phyloP scores from a whole-genome alignment of 2,888 invertebrate species.

The Drosophila mettleri region DNA sequence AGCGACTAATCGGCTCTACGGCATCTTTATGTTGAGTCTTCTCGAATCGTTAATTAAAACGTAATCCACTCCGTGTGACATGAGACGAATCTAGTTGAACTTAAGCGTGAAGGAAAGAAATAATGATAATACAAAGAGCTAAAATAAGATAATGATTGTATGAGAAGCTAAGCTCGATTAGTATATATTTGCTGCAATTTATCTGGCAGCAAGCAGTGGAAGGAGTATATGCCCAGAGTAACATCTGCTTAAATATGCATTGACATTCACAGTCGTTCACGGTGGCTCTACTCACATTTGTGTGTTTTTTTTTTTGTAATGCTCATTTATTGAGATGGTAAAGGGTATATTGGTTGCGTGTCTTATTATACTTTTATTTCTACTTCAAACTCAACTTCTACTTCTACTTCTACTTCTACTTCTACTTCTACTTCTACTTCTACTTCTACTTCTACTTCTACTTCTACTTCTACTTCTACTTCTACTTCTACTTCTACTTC shows the following conservation, averaged over 20 bases:
- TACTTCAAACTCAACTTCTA: not conserved
- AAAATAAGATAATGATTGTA: constrained; percentile 6
- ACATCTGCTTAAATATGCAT: constrained; percentile 46
- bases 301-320: too few species aligned
- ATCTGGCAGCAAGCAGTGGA: not conserved
- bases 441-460: constrained; percentile 1
- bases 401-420: not conserved
- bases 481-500: constrained; percentile 4
- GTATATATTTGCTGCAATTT: constrained; percentile 2
- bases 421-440: not conserved
- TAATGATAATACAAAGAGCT: not conserved
- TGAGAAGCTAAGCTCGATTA: constrained; percentile 5
- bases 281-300: constrained; percentile 25
- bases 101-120: not conserved
- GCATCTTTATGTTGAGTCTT: not conserved
- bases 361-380: not conserved
- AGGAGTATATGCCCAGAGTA: not conserved
- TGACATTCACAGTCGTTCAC: constrained; percentile 24
- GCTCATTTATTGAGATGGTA: not conserved
- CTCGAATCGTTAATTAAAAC: not conserved
- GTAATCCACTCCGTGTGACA: not conserved
- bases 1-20: too few species aligned
- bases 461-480: constrained; percentile 2
- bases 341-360: not conserved
- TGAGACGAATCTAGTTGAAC: not conserved